A percentile compares a stretch with the other conserved stretches of the same genome.
Conservation (phyloP, 2,113 vertebrate species). For the Cavia porcellus region DNA sequence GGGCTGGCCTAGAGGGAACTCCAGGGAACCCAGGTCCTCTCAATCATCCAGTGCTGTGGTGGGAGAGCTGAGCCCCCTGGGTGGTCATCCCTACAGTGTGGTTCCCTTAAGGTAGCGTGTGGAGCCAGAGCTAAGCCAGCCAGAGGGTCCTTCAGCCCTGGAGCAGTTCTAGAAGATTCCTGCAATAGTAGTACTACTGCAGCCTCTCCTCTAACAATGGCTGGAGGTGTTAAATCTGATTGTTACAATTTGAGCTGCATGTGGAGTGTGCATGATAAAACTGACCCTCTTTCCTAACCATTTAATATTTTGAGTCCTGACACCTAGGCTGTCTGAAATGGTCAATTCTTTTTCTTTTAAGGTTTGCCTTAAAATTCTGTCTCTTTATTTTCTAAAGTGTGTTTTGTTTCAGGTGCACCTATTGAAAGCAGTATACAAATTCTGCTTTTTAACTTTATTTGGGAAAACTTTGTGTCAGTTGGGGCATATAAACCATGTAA, state of each 20-base stretch:
- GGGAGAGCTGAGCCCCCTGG: neutral
- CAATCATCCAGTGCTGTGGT: neutral
- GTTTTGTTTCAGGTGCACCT: neutral
- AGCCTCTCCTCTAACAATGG: neutral
- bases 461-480: constrained; percentile 20
- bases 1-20: neutral
- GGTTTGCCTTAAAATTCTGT: neutral
- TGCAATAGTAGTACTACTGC: neutral
- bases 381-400: neutral
- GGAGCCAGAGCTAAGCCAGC: neutral
- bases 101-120: neutral
- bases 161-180: neutral
- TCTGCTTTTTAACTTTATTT: constrained; percentile 4
- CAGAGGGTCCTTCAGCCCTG: neutral
- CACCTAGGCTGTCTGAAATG: neutral
- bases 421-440: neutral
- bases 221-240: too few species aligned
- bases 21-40: neutral
- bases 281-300: neutral
- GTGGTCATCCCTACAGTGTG: too few species aligned
- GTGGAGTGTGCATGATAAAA: neutral
- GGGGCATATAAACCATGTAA: neutral
- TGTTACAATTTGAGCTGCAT: neutral
- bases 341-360: neutral
- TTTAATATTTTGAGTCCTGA: neutral